phyloP scores from a whole-genome alignment of 2,888 invertebrate species.

The Penaeus monodon region DNA sequence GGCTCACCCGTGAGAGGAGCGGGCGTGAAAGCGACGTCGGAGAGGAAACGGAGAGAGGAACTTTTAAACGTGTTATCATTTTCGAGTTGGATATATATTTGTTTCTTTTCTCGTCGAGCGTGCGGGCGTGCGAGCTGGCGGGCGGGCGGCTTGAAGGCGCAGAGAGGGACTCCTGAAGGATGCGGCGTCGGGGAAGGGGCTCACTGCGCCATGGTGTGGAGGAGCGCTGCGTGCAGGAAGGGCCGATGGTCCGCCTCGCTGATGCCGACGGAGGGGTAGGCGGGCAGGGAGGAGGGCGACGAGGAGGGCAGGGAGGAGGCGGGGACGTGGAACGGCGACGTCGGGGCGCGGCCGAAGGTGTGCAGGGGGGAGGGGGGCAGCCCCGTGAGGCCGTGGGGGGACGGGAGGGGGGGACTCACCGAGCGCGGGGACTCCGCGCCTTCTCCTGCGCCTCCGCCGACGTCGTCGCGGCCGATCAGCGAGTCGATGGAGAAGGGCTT shows the following conservation, averaged over 20 bases:
- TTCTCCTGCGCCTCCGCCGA: conserved; percentile 27
- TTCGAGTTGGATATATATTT: no score
- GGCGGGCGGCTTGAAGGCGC: not conserved
- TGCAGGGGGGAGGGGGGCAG: conserved; percentile 45
- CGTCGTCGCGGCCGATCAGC: conserved; percentile 54
- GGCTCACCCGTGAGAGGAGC: no score
- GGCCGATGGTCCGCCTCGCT: conserved; percentile 54
- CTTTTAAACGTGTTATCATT: no score
- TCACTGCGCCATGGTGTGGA: conserved; percentile 64
- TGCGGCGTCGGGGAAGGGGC: not conserved
- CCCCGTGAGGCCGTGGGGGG: conserved; percentile 36
- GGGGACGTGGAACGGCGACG: conserved; percentile 41
- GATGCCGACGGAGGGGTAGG: conserved; percentile 20
- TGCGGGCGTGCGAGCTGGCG: no score
- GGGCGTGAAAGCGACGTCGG: no score
- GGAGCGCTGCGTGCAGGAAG: conserved; percentile 62
- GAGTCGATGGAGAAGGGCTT: conserved; percentile 62
- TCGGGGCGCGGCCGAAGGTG: conserved; percentile 29
- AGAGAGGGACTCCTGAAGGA: conserved; percentile 7
- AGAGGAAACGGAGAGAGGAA: no score
- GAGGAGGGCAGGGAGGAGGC: conserved; percentile 28
- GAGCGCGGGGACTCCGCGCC: conserved; percentile 29
- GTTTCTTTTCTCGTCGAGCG: not conserved
- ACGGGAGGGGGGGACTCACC: conserved; percentile 31
- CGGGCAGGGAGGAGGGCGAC: conserved; percentile 12